Conservation (phyloP, 2,888 invertebrate species). For the Ichneumoninae sp. region DNA sequence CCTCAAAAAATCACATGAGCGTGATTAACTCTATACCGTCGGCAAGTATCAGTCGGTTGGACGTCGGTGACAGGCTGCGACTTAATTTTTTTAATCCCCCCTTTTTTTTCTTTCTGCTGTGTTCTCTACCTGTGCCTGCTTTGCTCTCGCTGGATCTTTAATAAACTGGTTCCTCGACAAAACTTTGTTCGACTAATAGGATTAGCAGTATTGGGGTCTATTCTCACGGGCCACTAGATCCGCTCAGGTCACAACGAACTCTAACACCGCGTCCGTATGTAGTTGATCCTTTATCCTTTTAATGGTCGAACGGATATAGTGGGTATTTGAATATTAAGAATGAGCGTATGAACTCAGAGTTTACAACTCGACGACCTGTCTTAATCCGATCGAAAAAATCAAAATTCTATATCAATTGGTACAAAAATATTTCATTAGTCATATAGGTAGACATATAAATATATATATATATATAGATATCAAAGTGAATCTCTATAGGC, state of each 20-base stretch:
- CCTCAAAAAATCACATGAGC: constrained; percentile 43
- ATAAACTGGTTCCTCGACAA: constrained; percentile 72
- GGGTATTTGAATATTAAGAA: constrained; percentile 15
- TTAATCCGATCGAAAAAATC: neutral
- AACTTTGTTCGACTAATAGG: constrained; percentile 76
- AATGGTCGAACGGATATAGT: constrained; percentile 9
- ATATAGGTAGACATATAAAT: neutral
- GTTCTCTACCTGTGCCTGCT: constrained; percentile 5
- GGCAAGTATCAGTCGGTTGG: constrained; percentile 26
- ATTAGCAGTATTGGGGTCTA: constrained; percentile 76
- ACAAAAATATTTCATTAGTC: neutral
- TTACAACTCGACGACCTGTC: neutral
- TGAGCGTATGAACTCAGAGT: neutral
- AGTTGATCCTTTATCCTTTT: neutral
- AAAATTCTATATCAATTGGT: neutral
- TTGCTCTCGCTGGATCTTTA: constrained; percentile 58
- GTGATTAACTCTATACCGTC: constrained; percentile 44
- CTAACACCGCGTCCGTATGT: neutral
- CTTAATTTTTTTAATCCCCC: neutral
- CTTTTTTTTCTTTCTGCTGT: neutral
- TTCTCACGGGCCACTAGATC: constrained; percentile 37
- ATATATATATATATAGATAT: too few relatives aligned
- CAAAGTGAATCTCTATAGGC: neutral
- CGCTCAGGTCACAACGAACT: constrained; percentile 7
- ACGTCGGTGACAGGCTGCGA: constrained; percentile 11